Evolutionary conservation across 1,140 invertebrate species (phyloP).

Genomic region (Orius insidiosus): DNA sequence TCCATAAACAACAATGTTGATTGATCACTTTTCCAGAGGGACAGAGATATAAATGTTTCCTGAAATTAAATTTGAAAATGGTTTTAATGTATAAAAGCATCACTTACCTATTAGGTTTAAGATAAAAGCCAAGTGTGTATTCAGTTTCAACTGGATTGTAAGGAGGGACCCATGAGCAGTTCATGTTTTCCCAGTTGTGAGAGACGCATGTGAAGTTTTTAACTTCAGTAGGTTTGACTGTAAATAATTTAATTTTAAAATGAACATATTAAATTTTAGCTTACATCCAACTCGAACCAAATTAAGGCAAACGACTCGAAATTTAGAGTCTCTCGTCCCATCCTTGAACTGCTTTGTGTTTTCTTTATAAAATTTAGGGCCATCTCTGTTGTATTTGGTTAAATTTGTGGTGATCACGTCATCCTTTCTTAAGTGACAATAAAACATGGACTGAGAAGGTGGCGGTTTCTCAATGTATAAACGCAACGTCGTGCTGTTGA

Average conservation of each 20-base stretch:
- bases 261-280: slow-evolving; percentile 2
- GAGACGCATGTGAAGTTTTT: slow-evolving; percentile 43
- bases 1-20: slow-evolving; percentile 33
- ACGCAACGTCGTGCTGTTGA: slow-evolving; percentile 31
- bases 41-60: slow-evolving; percentile 3
- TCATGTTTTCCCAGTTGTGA: slow-evolving; percentile 44
- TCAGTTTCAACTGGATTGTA: slow-evolving; percentile 33
- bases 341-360: slow-evolving; percentile 1
- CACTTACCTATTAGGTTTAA: slow-evolving; percentile 25
- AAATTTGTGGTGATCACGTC: background rate
- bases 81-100: too few relatives aligned
- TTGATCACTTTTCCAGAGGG: slow-evolving; percentile 16
- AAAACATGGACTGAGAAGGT: slow-evolving; percentile 26
- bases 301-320: slow-evolving; percentile 30
- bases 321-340: background rate
- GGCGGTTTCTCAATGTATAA: slow-evolving; percentile 28
- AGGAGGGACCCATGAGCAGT: slow-evolving; percentile 40
- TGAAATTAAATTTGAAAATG: slow-evolving; percentile 8
- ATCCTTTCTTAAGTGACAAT: slow-evolving; percentile 22
- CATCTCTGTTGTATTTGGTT: background rate
- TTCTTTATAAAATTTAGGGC: slow-evolving; percentile 1
- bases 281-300: slow-evolving; percentile 31
- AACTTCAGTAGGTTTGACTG: slow-evolving; percentile 31
- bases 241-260: slow-evolving; percentile 10
- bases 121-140: slow-evolving; percentile 34